These are phyloP conservation scores for Bothrops jararaca DNA, from an alignment of 2,113 vertebrate genomes.

Conservation along the genomic window DNA sequence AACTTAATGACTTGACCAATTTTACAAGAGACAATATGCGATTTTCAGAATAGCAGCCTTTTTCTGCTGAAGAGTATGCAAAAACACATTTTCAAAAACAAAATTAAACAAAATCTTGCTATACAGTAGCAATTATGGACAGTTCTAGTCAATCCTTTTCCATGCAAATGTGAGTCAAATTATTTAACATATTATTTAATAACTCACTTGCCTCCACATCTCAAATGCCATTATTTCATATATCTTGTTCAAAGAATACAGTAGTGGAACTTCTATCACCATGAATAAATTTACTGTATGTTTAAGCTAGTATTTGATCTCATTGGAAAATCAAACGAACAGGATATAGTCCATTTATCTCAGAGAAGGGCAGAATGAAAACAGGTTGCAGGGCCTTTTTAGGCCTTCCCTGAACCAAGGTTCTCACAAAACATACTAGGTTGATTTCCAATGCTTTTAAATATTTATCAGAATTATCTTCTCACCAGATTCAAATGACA, in stretches of 20 bases:
- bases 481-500: constrained; percentile 72
- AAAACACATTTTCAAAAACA: constrained; percentile 24
- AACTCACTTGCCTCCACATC: constrained; percentile 39
- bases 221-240: constrained; percentile 2
- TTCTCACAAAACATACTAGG: constrained; percentile 53
- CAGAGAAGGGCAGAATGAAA: constrained; percentile 45
- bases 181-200: constrained; percentile 37
- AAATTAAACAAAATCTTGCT: constrained; percentile 22
- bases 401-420: constrained; percentile 69
- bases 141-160: constrained; percentile 35
- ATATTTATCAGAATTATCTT: constrained; percentile 78
- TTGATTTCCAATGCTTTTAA: constrained; percentile 74
- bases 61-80: constrained; percentile 8
- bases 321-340: neutral
- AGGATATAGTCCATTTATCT: constrained; percentile 4
- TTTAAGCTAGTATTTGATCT: constrained; percentile 36
- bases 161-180: constrained; percentile 20
- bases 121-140: constrained; percentile 29
- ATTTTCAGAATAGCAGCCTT: constrained; percentile 34
- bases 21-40: constrained; percentile 54
- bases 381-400: constrained; percentile 53
- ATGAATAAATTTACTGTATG: neutral
- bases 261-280: constrained; percentile 27
- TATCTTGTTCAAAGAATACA: constrained; percentile 8
- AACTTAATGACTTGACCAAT: constrained; percentile 42